Percentiles rank a stretch among this genome's conserved stretches.
phyloP scores from a whole-genome alignment of 1,140 invertebrate genomes.

The Eupristina koningsbergeri region DNA sequence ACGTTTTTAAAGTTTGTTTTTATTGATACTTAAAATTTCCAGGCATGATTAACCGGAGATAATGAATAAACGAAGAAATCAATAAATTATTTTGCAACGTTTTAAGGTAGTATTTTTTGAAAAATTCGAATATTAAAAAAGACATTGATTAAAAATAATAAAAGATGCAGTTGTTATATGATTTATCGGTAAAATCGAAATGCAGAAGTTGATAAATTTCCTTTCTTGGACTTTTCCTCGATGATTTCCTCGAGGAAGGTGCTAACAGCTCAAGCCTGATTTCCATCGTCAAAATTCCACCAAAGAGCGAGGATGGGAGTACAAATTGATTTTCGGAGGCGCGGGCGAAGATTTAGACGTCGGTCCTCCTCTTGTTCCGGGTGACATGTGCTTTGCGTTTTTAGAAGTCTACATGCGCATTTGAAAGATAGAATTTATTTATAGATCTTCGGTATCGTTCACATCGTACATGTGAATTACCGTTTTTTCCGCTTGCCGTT shows the following conservation, averaged over 20 bases:
- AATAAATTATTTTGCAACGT: background rate
- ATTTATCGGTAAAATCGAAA: too few relatives aligned
- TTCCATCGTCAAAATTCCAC: slow-evolving; percentile 42
- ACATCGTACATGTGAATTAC: slow-evolving; percentile 41
- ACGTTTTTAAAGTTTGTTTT: background rate
- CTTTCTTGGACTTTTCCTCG: too few relatives aligned
- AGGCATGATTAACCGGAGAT: background rate
- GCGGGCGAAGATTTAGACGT: slow-evolving; percentile 6
- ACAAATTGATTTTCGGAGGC: slow-evolving; percentile 38
- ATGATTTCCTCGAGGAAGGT: background rate
- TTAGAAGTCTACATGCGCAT: slow-evolving; percentile 6
- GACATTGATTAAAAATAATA: background rate
- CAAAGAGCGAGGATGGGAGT: slow-evolving; percentile 19
- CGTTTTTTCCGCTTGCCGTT: background rate
- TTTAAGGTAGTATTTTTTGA: background rate
- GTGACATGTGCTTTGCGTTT: background rate
- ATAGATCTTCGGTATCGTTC: slow-evolving; percentile 2
- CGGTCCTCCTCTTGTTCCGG: slow-evolving; percentile 16
- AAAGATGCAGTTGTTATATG: too few relatives aligned
- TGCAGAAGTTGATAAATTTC: too few relatives aligned
- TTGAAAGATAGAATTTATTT: slow-evolving; percentile 50
- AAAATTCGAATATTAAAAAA: background rate
- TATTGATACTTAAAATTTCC: background rate
- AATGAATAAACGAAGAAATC: background rate
- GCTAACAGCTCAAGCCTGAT: background rate